Percentiles rank a stretch among this genome's conserved stretches.
These are phyloP conservation scores for Ecliptopera silaceata DNA, from an alignment of 2,888 invertebrate genomes.

Conservation along the genomic window DNA sequence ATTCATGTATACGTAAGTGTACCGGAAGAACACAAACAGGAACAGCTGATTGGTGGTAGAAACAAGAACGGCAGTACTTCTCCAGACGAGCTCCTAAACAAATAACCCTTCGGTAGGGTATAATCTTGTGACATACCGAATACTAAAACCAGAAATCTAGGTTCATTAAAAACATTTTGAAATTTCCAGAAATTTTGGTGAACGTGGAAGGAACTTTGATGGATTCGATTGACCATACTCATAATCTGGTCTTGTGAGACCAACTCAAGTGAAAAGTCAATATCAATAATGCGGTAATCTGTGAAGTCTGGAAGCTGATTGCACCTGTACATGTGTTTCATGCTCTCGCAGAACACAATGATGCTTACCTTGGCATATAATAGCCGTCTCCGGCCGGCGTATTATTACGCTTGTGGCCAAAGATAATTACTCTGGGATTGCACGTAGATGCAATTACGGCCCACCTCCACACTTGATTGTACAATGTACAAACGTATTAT, in stretches of 20 bases:
- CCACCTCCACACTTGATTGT: constrained; percentile 47
- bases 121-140: too few relatives aligned
- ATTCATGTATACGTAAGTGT: too few relatives aligned
- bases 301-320: background rate
- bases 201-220: too few relatives aligned
- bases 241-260: background rate
- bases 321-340: constrained; percentile 1
- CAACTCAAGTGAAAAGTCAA: background rate
- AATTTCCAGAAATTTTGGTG: too few relatives aligned
- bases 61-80: too few relatives aligned
- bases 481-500: constrained; percentile 33
- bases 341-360: constrained; percentile 28
- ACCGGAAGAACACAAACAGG: too few relatives aligned
- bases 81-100: too few relatives aligned
- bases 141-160: too few relatives aligned
- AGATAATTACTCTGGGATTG: constrained; percentile 71
- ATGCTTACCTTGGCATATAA: constrained; percentile 58
- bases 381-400: constrained; percentile 48
- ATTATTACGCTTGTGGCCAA: constrained; percentile 66
- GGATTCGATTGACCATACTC: too few relatives aligned
- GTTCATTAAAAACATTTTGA: too few relatives aligned
- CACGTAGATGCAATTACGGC: constrained; percentile 67
- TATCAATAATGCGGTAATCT: background rate
- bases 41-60: too few relatives aligned
- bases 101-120: too few relatives aligned